Percentiles rank a stretch among this genome's conserved stretches.
Evolutionary conservation across 1,140 invertebrate species (phyloP).

Genomic region (Drosophila sucinea): DNA sequence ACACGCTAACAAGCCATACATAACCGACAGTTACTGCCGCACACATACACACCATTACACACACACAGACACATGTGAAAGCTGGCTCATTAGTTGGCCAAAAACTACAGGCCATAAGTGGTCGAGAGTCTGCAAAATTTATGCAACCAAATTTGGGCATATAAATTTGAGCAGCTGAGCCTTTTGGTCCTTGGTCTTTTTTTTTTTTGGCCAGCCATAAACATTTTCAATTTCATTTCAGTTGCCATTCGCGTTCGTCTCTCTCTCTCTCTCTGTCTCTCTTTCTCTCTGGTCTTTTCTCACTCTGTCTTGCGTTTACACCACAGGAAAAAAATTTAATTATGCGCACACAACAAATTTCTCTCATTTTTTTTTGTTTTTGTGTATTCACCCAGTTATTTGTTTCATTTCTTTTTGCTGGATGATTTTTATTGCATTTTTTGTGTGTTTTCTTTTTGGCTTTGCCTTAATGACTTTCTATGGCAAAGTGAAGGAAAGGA

Average conservation of each 20-base stretch:
- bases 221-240: slow-evolving; percentile 64
- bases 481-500: not conserved
- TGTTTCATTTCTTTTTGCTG: slow-evolving; percentile 35
- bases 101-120: slow-evolving; percentile 37
- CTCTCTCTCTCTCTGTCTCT: not conserved
- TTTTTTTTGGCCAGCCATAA: slow-evolving; percentile 35
- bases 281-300: not conserved
- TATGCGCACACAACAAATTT: slow-evolving; percentile 68
- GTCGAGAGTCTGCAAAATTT: slow-evolving; percentile 47
- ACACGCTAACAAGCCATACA: slow-evolving; percentile 30
- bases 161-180: slow-evolving; percentile 47
- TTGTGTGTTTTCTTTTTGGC: slow-evolving; percentile 32
- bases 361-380: slow-evolving; percentile 32
- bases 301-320: slow-evolving; percentile 29
- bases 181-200: slow-evolving; percentile 13
- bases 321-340: slow-evolving; percentile 63
- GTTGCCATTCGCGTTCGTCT: slow-evolving; percentile 58
- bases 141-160: slow-evolving; percentile 63
- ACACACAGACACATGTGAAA: not conserved
- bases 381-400: slow-evolving; percentile 9
- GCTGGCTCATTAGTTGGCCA: slow-evolving; percentile 43
- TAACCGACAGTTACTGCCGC: slow-evolving; percentile 10
- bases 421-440: slow-evolving; percentile 71
- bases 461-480: slow-evolving; percentile 56
- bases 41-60: slow-evolving; percentile 13